Evolutionary conservation across 2,113 vertebrate species (phyloP), one percentile per base, ranked within the genome.

Genomic region (Climacteris rufus): DNA sequence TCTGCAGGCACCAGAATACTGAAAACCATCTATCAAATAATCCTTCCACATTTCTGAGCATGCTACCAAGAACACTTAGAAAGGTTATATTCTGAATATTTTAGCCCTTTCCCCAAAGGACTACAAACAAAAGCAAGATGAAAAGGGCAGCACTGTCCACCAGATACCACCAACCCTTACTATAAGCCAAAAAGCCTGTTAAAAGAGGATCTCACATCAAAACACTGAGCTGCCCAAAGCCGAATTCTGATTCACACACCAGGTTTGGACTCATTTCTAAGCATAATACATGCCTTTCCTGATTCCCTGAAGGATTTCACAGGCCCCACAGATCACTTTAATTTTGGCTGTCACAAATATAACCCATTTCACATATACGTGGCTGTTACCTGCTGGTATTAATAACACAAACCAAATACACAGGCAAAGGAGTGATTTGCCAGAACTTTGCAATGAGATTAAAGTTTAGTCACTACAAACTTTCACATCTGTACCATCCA

Each of bases 91-190:
- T 90, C 44, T 0, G 13, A 91, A 93, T 94, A 91, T 93, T 91
- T 96, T 80, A 92, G 75, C 47, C 72, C 64, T 95, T 97, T 91
- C n/a, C 94, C 82, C 87, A 89, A 83, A 89, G 82, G 90, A 80
- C 75, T 94, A 60, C 74, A 87, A 96, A 87, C 90, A 95, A 91
- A 96, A 96, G 68, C 81, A 86, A 79, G 83, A 97, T 57, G 79
- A 93, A 95, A 93, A 96, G 90, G 78, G 92, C 88, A 96, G 71
- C 72, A 68, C 83, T 91, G 80, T 74, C 88, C 94, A 93, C 80
- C 79, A 88, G 81, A 86, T 95, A 72, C 24, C 0, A 1, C 68
- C 87, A 89, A 80, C 31, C 37, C 69, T 77, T 30, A 53, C 45
- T 16, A 56, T 76, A 90, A 90, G 74, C 72, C 90, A 82, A 80